Percentiles rank a stretch among this genome's conserved stretches.
phyloP scores from a whole-genome alignment of 2,797 vertebrate genomes.

The Phoebastria nigripes region DNA sequence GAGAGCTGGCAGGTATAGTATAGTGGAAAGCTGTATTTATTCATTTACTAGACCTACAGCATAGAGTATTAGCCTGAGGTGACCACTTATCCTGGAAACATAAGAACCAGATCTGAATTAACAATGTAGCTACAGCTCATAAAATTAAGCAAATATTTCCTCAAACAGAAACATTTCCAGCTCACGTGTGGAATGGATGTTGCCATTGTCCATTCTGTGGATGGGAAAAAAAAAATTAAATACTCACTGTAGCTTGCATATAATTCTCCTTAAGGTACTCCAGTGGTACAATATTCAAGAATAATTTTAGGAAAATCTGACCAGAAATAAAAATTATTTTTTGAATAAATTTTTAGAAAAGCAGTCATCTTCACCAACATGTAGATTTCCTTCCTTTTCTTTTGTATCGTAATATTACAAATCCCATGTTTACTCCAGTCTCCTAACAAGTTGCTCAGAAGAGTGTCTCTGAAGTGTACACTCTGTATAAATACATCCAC shows the following conservation, averaged over 20 bases:
- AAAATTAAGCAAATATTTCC: constrained; percentile 68
- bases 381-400: not conserved
- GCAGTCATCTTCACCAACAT: not conserved
- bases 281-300: not conserved
- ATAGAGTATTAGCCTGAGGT: constrained; percentile 40
- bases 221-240: not conserved
- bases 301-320: not conserved
- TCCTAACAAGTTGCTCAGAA: not conserved
- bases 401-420: not conserved
- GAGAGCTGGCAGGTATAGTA: not conserved
- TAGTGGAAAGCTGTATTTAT: constrained; percentile 12
- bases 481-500: not conserved
- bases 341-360: not conserved
- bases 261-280: not conserved
- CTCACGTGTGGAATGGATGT: not conserved
- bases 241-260: not conserved
- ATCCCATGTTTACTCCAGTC: not conserved
- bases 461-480: not conserved
- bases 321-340: not conserved
- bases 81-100: constrained; percentile 41
- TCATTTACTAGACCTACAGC: constrained; percentile 64
- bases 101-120: constrained; percentile 56
- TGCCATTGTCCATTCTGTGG: not conserved
- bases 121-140: constrained; percentile 42
- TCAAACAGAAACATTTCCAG: constrained; percentile 13